Base-by-base conservation (phyloP, 2,888 invertebrate species). In the Xestobium rufovillosum region DNA sequence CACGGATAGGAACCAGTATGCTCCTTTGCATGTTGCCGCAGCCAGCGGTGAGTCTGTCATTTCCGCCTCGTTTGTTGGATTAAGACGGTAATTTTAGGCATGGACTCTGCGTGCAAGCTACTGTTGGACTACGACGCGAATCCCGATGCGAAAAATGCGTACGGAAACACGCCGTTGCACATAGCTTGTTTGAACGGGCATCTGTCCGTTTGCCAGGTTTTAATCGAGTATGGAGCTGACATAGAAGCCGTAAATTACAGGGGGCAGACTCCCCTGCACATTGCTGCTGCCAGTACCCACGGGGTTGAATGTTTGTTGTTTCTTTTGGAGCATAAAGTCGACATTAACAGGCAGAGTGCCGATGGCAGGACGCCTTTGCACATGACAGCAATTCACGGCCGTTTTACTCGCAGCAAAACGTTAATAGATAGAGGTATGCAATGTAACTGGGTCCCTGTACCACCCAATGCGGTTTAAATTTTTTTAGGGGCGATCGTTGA, bases 381-480 rank as follows among this genome's bases (percentile, higher is more conserved):
- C 50, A 75, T 78, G 75, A 75, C 77, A n/a, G 76, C 78, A 4
- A 70, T 76, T 47, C 73, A 77, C 57, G 78, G 78, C 13, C 63
- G 76, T 48, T 77, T 76, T 52, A 73, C 74, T 1, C 62, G 76
- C 34, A 76, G 78, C 28, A 73, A 77, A 59, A 72, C 68, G 28
- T 61, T 79, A 31, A 69, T 78, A 12, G 74, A 76, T 55, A 70
- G 71, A 51, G 76, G 75, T 63, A 62, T 55, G 37, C 51, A 40
- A 2, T 26, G n/a, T n/a, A 19, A 19, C 23, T 19, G n/a, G 23
- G n/a, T n/a, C n/a, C n/a, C n/a, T n/a, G n/a, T n/a, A n/a, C n/a
- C n/a, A n/a, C n/a, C n/a, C n/a, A n/a, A n/a, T n/a, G n/a, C n/a
- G 25, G 13, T 14, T 26, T 27, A 8, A 3, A 17, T 33, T 11